A percentile compares a stretch with the other conserved stretches of the same genome.
These are phyloP conservation scores for Pristionchus arcanus DNA, from an alignment of 2,888 invertebrate species.

Conservation along the genomic window DNA sequence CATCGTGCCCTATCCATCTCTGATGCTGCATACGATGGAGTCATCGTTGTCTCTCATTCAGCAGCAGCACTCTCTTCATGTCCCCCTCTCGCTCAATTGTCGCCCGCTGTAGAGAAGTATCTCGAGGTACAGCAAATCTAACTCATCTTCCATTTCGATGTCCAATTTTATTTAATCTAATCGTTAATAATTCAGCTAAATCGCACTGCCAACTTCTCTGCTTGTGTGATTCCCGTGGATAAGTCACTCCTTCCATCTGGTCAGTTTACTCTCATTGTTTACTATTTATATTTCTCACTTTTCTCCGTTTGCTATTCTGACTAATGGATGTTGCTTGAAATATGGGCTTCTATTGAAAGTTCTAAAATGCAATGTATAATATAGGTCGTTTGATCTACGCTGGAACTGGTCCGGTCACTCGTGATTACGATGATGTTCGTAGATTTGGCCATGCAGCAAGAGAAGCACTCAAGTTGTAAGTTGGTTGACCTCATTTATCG, in stretches of 20 bases:
- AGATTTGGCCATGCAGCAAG: slow-evolving; percentile 73
- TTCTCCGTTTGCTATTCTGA: background rate
- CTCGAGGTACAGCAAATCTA: slow-evolving; percentile 10
- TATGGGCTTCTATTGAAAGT: background rate
- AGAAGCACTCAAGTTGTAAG: slow-evolving; percentile 70
- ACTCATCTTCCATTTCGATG: background rate
- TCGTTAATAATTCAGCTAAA: slow-evolving; percentile 34
- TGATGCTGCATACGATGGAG: slow-evolving; percentile 72
- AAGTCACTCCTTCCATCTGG: slow-evolving; percentile 49
- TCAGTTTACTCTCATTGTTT: background rate
- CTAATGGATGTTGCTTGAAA: background rate
- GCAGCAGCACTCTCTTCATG: background rate
- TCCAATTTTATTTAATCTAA: background rate
- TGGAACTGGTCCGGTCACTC: slow-evolving; percentile 84
- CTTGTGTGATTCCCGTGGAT: slow-evolving; percentile 52
- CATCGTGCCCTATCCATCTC: slow-evolving; percentile 7
- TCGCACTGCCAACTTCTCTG: slow-evolving; percentile 47
- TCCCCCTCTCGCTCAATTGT: slow-evolving; percentile 10
- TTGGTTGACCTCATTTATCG: background rate
- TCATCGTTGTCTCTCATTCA: slow-evolving; percentile 66
- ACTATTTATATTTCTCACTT: background rate
- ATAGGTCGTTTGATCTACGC: slow-evolving; percentile 54
- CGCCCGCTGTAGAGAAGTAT: slow-evolving; percentile 36
- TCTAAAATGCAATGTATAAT: background rate
- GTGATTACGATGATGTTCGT: slow-evolving; percentile 83